Conservation (phyloP, 1,140 invertebrate genomes). For the Asbolus verrucosus region DNA sequence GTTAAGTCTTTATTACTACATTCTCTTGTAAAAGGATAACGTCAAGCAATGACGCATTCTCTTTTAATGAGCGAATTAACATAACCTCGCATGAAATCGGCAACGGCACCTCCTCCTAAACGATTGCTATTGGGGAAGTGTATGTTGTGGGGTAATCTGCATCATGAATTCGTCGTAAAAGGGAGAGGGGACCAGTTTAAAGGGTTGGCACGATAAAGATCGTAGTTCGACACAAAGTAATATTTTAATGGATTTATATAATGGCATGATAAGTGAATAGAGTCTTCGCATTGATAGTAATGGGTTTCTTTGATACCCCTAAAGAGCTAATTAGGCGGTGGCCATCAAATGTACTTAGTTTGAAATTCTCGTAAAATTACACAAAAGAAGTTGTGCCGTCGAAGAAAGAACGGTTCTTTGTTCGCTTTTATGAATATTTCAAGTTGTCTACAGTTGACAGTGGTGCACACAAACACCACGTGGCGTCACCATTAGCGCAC, state of each 20-base stretch:
- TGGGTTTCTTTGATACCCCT: constrained; percentile 44
- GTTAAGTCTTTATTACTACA: too few species aligned
- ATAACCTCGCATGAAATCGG: too few species aligned
- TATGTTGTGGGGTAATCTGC: too few species aligned
- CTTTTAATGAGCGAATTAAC: too few species aligned
- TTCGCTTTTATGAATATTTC: constrained; percentile 43
- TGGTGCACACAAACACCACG: constrained; percentile 17
- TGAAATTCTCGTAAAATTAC: constrained; percentile 35
- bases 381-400: constrained; percentile 32
- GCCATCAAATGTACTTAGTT: constrained; percentile 41
- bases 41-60: too few species aligned
- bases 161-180: constrained; percentile 1
- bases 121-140: too few species aligned
- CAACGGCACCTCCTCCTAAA: too few species aligned
- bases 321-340: constrained; percentile 39
- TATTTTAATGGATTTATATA: constrained; percentile 40
- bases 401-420: constrained; percentile 29
- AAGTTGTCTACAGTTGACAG: constrained; percentile 37
- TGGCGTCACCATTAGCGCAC: constrained; percentile 13
- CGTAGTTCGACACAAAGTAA: constrained; percentile 37
- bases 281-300: constrained; percentile 39
- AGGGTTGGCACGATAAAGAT: constrained; percentile 30
- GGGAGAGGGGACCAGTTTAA: constrained; percentile 17
- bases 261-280: constrained; percentile 34
- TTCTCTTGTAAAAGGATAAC: too few species aligned